Conservation (phyloP, 1,140 invertebrate species). For the Lepidurus couesii region DNA sequence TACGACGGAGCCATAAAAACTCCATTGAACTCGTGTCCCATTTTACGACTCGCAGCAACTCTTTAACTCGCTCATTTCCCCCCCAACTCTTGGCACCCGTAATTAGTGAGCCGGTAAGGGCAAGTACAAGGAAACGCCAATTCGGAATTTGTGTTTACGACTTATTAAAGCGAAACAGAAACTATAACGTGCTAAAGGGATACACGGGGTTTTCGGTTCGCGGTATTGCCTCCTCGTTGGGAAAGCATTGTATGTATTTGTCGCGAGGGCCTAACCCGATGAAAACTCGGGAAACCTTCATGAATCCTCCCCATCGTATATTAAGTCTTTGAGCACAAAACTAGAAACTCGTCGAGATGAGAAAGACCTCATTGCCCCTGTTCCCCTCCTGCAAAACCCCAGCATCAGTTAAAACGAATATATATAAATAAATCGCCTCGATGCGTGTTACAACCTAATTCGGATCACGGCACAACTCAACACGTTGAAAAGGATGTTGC, state of each 20-base stretch:
- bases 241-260: not conserved
- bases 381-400: not conserved
- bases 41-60: constrained; percentile 15
- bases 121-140: not conserved
- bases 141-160: not conserved
- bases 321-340: not conserved
- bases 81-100: not conserved
- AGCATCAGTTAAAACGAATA: not conserved
- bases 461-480: not conserved
- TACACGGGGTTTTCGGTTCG: not conserved
- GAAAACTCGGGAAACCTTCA: not conserved
- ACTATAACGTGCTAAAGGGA: not conserved
- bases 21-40: not conserved
- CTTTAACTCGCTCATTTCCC: not conserved
- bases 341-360: not conserved
- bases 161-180: constrained; percentile 4
- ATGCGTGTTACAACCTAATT: constrained; percentile 2
- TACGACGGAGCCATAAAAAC: not conserved
- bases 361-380: not conserved
- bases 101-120: not conserved
- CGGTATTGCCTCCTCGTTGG: not conserved
- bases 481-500: not conserved
- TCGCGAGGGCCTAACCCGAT: not conserved
- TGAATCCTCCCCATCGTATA: not conserved
- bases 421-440: not conserved